Conservation (phyloP, 2,888 invertebrate genomes). For the Oxystoma pomonae region DNA sequence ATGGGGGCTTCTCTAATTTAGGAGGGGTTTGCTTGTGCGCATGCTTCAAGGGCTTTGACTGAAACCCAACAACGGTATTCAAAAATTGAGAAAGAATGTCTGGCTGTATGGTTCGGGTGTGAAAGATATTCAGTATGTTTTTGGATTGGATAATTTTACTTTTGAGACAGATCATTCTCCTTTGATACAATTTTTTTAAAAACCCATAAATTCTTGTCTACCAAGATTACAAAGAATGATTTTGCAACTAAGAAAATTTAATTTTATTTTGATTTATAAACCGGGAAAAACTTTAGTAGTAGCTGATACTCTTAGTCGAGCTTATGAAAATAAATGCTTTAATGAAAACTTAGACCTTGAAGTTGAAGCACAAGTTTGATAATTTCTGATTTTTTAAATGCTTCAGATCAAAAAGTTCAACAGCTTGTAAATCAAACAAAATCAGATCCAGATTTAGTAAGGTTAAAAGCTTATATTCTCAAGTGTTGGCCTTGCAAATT, state of each 20-base stretch:
- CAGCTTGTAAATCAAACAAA: neutral
- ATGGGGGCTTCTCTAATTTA: neutral
- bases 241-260: neutral
- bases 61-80: neutral
- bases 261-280: too few species aligned
- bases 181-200: neutral
- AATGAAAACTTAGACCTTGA: constrained; percentile 1
- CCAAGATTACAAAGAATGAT: neutral
- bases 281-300: neutral
- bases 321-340: neutral
- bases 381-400: neutral
- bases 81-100: neutral
- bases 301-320: neutral
- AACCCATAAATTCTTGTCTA: neutral
- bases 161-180: neutral
- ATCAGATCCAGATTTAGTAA: neutral
- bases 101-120: neutral
- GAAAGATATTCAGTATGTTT: neutral
- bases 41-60: neutral
- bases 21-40: neutral
- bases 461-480: neutral
- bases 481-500: neutral
- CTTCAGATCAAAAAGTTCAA: neutral
- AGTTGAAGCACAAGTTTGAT: neutral
- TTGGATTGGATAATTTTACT: neutral